A percentile compares a stretch with the other conserved stretches of the same genome.
These are phyloP conservation scores for Kradibia gibbosae DNA, from an alignment of 1,140 invertebrate genomes.

Conservation along the genomic window DNA sequence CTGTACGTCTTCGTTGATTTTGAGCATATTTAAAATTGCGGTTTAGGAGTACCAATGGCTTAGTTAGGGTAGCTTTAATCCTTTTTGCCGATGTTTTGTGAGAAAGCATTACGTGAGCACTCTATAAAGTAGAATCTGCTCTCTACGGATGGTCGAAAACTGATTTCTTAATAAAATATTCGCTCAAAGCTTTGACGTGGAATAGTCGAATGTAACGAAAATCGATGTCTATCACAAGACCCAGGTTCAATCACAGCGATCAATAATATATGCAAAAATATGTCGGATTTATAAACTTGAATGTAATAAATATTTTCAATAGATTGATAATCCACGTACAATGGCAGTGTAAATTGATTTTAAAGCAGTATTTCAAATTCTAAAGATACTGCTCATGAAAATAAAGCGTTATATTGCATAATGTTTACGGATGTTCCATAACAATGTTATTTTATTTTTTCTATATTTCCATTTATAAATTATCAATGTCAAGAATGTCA, in stretches of 20 bases:
- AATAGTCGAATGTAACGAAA: neutral
- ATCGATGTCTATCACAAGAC: neutral
- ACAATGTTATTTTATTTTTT: conserved; percentile 19
- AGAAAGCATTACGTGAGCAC: neutral
- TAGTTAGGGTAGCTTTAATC: neutral
- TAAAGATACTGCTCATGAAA: neutral
- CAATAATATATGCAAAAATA: neutral
- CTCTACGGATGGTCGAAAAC: neutral
- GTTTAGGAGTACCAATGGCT: neutral
- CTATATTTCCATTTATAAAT: conserved; percentile 10
- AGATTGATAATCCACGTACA: neutral
- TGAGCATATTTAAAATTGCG: neutral
- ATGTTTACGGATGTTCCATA: conserved; percentile 25
- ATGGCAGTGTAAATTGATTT: neutral
- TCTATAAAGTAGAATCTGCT: neutral
- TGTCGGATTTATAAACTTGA: neutral
- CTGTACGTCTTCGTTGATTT: neutral
- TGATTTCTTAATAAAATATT: neutral
- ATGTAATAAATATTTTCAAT: neutral
- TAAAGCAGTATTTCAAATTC: neutral
- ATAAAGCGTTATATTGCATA: conserved; percentile 7
- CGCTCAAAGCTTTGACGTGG: neutral
- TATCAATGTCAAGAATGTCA: conserved; percentile 18
- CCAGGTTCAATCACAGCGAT: neutral
- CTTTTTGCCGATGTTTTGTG: neutral